Evolutionary conservation across 2,113 vertebrate species (phyloP), one percentile per base, ranked within the genome.

Genomic region (Hippocampus mohnikei): DNA sequence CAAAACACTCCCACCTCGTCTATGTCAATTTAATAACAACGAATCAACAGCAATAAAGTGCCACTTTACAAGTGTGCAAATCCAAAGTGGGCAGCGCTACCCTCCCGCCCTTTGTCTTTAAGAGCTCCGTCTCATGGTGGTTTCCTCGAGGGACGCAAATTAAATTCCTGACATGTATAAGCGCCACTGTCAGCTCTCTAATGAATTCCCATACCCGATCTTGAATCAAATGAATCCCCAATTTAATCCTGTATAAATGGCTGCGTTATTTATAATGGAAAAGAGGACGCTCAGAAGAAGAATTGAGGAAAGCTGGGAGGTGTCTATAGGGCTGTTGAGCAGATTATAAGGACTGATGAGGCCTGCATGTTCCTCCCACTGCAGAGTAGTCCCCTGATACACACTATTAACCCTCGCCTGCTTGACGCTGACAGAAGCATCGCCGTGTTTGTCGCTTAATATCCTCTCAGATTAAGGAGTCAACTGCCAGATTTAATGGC

Each of bases 381-480:
- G 84, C 87, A 88, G 82, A 90, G 86, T 88, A 88, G 85, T 90
- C 94, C 92, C 93, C 66, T 81, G 92, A 89, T 92, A 89, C 84
- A 88, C 90, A 92, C 91, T 91, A 91, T 93, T 93, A 93, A 91
- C 92, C 91, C 92, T 90, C 88, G 90, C 86, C 90, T 91, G 90
- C 92, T 94, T 91, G 85, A 78, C 18, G 74, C 79, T 87, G 90
- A 94, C 93, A 94, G 92, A 89, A 91, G 91, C 91, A 92, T 86
- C 89, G 76, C 74, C 68, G 41, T 67, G 84, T 72, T 76, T 88
- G 92, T 93, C 93, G 94, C 94, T 95, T 91, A 93, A 95, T 94
- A 94, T 94, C 88, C 91, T 90, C 87, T 90, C 88, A 92, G 90
- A 93, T 93, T 93, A 93, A 93, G 92, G 90, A 92, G 92, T 85